These are phyloP conservation scores for Oxytorus armatus DNA, from an alignment of 2,888 invertebrate species.

Conservation along the genomic window DNA sequence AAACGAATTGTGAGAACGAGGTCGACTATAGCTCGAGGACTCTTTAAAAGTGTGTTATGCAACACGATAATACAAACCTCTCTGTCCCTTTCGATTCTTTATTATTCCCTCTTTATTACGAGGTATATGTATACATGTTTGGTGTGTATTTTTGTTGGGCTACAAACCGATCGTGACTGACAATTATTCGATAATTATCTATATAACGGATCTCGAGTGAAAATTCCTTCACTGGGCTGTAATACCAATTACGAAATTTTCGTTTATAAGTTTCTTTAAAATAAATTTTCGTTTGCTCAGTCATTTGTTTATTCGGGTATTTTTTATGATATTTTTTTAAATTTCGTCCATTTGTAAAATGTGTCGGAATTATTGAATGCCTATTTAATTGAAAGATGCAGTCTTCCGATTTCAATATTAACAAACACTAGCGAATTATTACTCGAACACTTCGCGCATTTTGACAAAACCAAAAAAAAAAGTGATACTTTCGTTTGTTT, in stretches of 20 bases:
- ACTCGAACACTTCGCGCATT: no score
- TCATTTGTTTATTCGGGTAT: no score
- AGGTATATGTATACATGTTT: no score
- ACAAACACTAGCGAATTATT: no score
- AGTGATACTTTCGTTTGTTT: no score
- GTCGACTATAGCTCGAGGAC: conserved; percentile 67
- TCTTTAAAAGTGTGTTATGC: conserved; percentile 52
- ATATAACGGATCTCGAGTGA: conserved; percentile 43
- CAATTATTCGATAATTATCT: conserved; percentile 73
- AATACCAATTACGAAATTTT: conserved; percentile 31
- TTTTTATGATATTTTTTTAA: no score
- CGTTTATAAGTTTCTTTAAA: no score
- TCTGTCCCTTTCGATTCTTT: conserved; percentile 35
- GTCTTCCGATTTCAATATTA: no score
- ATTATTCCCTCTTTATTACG: conserved; percentile 16
- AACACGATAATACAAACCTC: conserved; percentile 55
- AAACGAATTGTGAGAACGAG: conserved; percentile 77
- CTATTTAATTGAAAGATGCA: no score
- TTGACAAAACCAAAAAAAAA: no score
- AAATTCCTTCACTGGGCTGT: conserved; percentile 16
- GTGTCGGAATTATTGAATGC: no score
- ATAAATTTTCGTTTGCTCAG: no score
- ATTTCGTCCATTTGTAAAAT: background rate
- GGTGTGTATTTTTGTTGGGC: background rate
- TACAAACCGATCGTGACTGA: conserved; percentile 67